Evolutionary conservation across 2,888 invertebrate species (phyloP), one percentile per base, ranked within the genome.

Genomic region (Onthophagus sagittarius): DNA sequence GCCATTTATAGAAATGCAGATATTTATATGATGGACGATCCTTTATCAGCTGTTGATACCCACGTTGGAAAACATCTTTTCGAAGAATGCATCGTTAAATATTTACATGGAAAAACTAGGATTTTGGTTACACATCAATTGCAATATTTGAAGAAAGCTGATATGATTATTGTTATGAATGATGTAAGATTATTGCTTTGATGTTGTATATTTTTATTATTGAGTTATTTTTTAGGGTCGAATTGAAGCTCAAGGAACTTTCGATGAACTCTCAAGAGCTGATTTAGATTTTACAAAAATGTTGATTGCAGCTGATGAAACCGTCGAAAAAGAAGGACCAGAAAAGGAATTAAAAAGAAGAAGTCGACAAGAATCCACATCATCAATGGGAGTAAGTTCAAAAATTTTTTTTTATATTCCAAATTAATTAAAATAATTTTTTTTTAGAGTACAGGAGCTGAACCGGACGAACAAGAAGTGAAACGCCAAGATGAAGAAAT

Each of bases 21-120:
- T 79, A 88, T 94, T 73, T 94, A 94, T 80, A 84, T 95, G 2
- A 82, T 95, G 62, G 94, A 95, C 81, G 94, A 95, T 85, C 94
- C 94, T 0, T 83, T 94, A 1, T 92, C 92, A 72, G 94, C 94
- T 0, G 94, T 94, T 0, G 95, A 95, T 83, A 88, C 92, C 0
- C 90, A 91, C 75, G 94, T 94, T 11, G 92, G 93, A 0, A 89
- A 90, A 75, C 91, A 92, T 83, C 85, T 95, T 5, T 94, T 94
- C 80, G 89, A 93, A 70, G 89, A 93, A 84, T 94, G 93, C 69
- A 91, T 94, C 69, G 84, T 85, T 5, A 84, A 86, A 7, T 85
- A 86, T 74, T 84, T 93, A 75, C 84, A 84, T 70, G 83, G 87
- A 2, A 91, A 90, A 82, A 90, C 90, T 0, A 84, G 90, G 74